Conservation (phyloP, 1,140 invertebrate species). For the Macrobrachium rosenbergii region DNA sequence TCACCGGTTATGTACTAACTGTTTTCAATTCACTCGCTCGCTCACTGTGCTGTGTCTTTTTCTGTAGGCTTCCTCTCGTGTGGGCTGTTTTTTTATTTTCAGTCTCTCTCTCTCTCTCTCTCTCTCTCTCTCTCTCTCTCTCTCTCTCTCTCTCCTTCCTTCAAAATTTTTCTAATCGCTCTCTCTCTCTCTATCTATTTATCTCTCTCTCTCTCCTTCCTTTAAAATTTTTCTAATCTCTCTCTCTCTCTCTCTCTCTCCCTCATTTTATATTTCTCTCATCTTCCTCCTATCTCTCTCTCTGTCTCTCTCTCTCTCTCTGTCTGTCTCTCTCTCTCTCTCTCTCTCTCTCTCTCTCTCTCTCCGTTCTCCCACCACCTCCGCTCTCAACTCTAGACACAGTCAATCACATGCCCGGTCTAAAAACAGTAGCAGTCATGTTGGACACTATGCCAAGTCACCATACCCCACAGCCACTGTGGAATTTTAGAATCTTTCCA, state of each 20-base stretch:
- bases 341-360: conserved; percentile 14
- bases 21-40: background rate
- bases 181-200: conserved; percentile 5
- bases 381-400: too few species aligned
- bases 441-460: too few species aligned
- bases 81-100: background rate
- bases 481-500: too few species aligned
- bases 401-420: too few species aligned
- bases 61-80: background rate
- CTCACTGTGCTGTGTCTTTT: background rate
- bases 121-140: conserved; percentile 5
- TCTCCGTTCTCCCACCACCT: background rate
- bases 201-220: background rate
- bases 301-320: background rate
- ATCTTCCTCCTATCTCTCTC: background rate
- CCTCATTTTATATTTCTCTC: background rate
- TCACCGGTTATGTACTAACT: too few species aligned
- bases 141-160: background rate
- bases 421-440: too few species aligned
- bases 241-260: conserved; percentile 5
- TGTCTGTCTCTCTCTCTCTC: background rate
- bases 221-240: background rate
- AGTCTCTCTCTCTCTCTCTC: background rate
- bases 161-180: background rate
- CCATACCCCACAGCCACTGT: too few species aligned